Conservation (phyloP, 2,113 vertebrate genomes). For the Percopsis transmontana region DNA sequence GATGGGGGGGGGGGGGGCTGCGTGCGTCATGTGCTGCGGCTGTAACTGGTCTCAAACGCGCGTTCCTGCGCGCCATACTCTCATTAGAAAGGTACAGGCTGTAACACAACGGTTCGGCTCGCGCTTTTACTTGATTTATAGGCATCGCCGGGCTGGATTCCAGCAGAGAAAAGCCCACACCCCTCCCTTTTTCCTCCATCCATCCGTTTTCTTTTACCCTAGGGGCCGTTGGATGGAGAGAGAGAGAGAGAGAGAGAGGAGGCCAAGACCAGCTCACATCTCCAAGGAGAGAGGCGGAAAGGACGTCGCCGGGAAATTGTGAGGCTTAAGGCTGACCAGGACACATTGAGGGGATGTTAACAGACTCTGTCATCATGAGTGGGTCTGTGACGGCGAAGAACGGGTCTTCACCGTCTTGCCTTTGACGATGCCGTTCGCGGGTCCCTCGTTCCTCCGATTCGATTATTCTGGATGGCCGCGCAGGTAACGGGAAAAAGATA, state of each 20-base stretch:
- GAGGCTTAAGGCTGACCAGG: constrained; percentile 57
- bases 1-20: constrained; percentile 38
- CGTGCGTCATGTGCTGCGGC: constrained; percentile 77
- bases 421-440: constrained; percentile 66
- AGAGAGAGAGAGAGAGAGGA: constrained; percentile 17
- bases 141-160: constrained; percentile 23
- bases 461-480: constrained; percentile 55
- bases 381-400: constrained; percentile 57
- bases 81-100: constrained; percentile 66
- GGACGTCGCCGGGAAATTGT: constrained; percentile 64
- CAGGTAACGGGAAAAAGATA: constrained; percentile 67
- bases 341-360: constrained; percentile 69
- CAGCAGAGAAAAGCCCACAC: constrained; percentile 38
- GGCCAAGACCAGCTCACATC: constrained; percentile 48
- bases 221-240: constrained; percentile 57
- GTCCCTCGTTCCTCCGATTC: constrained; percentile 56
- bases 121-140: constrained; percentile 35
- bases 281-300: constrained; percentile 53
- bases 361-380: constrained; percentile 62
- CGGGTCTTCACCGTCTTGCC: constrained; percentile 64
- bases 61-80: constrained; percentile 38
- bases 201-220: constrained; percentile 40
- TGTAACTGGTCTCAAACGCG: constrained; percentile 22
- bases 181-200: constrained; percentile 27
- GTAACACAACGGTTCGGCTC: constrained; percentile 49